phyloP scores from a whole-genome alignment of 1,140 invertebrate genomes.

The Drosophila pachea region DNA sequence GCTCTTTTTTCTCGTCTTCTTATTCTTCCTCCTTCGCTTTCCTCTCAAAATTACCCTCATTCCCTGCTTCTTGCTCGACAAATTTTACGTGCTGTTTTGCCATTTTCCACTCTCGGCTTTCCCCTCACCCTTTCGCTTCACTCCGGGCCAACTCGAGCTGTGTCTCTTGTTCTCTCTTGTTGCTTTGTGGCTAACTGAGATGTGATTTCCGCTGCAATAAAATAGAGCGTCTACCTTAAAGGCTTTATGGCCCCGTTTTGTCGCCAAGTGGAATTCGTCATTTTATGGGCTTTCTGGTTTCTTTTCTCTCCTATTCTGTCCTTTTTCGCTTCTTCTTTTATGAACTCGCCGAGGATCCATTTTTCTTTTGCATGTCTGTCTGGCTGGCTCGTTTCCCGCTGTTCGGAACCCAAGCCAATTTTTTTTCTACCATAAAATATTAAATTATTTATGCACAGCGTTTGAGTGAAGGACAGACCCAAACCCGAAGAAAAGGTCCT shows the following conservation, averaged over 20 bases:
- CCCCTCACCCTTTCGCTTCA: not conserved
- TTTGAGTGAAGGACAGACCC: not conserved
- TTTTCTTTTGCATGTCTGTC: conserved; percentile 41
- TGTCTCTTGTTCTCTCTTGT: conserved; percentile 2
- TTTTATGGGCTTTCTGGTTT: conserved; percentile 55
- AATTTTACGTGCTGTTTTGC: conserved; percentile 67
- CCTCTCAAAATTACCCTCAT: conserved; percentile 49
- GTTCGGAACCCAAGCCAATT: conserved; percentile 27
- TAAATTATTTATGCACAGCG: conserved; percentile 70
- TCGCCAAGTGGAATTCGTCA: conserved; percentile 59
- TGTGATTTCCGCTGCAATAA: conserved; percentile 72
- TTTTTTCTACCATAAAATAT: conserved; percentile 64
- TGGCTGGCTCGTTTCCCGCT: conserved; percentile 24
- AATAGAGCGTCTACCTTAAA: conserved; percentile 73
- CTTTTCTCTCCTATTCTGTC: conserved; percentile 6
- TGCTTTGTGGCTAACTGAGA: conserved; percentile 40
- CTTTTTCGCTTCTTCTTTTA: conserved; percentile 42
- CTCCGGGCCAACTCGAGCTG: too few relatives aligned
- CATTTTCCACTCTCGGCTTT: conserved; percentile 36
- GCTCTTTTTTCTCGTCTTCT: not conserved
- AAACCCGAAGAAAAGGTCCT: conserved; percentile 8
- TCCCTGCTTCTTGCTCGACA: conserved; percentile 46
- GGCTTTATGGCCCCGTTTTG: conserved; percentile 59
- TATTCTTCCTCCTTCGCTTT: conserved; percentile 9
- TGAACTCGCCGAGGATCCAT: conserved; percentile 40